phyloP scores from a whole-genome alignment of 2,113 vertebrate species.

The Nicator chloris region DNA sequence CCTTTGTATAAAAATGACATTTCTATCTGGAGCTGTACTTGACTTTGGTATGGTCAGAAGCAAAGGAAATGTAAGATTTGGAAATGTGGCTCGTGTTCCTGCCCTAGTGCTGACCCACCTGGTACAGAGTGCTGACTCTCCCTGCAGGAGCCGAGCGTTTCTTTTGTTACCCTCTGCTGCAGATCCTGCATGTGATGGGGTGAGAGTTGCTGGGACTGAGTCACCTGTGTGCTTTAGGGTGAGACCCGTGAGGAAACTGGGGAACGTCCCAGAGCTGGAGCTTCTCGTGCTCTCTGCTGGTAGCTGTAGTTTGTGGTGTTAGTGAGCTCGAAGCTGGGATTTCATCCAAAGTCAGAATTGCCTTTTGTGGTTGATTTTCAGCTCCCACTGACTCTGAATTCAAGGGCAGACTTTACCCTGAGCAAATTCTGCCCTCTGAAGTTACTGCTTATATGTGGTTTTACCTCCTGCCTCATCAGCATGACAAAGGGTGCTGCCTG shows the following conservation, averaged over 20 bases:
- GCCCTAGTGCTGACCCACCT: neutral
- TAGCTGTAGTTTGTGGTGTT: neutral
- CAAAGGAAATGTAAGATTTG: neutral
- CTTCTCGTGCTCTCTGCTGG: neutral
- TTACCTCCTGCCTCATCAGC: neutral
- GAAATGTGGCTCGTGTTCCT: neutral
- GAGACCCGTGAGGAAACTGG: neutral
- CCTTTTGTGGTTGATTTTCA: neutral
- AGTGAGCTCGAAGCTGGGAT: neutral
- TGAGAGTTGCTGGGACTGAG: neutral
- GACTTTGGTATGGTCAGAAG: neutral
- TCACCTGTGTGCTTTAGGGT: neutral
- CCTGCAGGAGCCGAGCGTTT: neutral
- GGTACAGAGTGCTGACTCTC: neutral
- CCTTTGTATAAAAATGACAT: neutral
- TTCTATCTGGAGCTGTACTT: neutral
- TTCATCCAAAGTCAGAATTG: neutral
- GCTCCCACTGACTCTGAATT: neutral
- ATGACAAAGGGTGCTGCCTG: neutral
- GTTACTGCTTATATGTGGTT: neutral
- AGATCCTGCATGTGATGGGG: neutral
- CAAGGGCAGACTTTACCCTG: neutral
- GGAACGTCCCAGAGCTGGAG: neutral
- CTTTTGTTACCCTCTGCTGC: neutral
- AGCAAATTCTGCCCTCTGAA: neutral